Evolutionary conservation across 2,888 invertebrate species (phyloP), one percentile per base, ranked within the genome.

Genomic region (Callimorpha dominula): DNA sequence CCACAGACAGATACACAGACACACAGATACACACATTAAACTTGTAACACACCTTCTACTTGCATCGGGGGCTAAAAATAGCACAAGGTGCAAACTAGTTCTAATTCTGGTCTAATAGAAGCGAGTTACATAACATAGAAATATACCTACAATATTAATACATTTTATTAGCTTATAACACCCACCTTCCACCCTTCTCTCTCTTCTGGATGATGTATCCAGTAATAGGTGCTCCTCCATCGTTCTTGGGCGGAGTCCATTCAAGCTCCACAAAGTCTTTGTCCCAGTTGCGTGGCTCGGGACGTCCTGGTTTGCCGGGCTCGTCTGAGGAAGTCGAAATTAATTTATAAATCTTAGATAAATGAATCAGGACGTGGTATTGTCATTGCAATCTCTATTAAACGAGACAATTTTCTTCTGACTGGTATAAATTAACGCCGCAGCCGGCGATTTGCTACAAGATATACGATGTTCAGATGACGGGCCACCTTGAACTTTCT

Each of bases 151-250:
- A 54, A 20, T 4, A 14, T 15, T n/a, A 17, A n/a, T 7, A 42
- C 43, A 50, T 15, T 49, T 12, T 20, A 3, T 6, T 20, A 60
- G 5, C n/a, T 57, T 12, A 65, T 49, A 50, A 1, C 50, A 74
- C 73, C 43, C 54, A 96, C 93, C 97, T 94, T 74, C 97, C 98
- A 65, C 98, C 98, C 93, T 98, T 98, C 90, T 98, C 98, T 69
- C 98, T 97, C 97, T 99, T 99, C 96, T 99, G 99, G 65, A 99
- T 97, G 81, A 99, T 97, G 90, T 99, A 99, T 81, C 98, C 99
- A 82, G 98, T 98, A 91, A 99, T 99, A 43, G 99, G 99, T 63
- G 99, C 99, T 65, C 99, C 99, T 40, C 99, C 99, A 91, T 99
- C 99, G 73, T 96, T 96, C 85, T 97, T 97, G 49, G 99, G 99